Conservation (phyloP, 64 coral and sea anemone genomes). For the Dendrophyllia cribrosa region DNA sequence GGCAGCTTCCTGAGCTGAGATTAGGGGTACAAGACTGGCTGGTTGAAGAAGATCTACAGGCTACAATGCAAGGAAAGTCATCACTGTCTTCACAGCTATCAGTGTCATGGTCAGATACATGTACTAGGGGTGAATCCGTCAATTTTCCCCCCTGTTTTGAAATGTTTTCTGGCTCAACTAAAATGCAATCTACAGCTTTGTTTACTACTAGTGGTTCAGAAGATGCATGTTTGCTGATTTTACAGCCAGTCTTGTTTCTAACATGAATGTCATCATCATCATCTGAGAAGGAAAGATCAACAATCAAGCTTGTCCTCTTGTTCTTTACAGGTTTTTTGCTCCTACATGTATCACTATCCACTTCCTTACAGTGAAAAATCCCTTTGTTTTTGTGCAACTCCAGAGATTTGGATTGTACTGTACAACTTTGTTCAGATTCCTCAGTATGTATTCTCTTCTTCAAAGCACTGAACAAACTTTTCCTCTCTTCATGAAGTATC, state of each 20-base stretch:
- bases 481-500: slow-evolving; percentile 16
- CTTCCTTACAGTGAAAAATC: not conserved
- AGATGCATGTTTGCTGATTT: not conserved
- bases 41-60: not conserved
- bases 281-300: slow-evolving; percentile 55
- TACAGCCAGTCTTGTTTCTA: not conserved
- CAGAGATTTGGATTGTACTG: not conserved
- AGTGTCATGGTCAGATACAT: not conserved
- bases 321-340: not conserved
- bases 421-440: not conserved
- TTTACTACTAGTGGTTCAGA: not conserved
- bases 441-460: not conserved
- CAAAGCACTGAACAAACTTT: slow-evolving; percentile 39
- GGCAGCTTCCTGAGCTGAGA: not conserved
- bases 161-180: not conserved
- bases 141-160: not conserved
- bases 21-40: not conserved
- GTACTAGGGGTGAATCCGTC: not conserved
- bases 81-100: slow-evolving; percentile 25
- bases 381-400: not conserved
- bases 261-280: not conserved
- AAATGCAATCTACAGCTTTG: not conserved
- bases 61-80: slow-evolving; percentile 31
- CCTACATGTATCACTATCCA: not conserved
- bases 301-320: slow-evolving; percentile 12